These are phyloP conservation scores for Rutilus rutilus DNA, from an alignment of 2,113 vertebrate genomes.

Conservation along the genomic window DNA sequence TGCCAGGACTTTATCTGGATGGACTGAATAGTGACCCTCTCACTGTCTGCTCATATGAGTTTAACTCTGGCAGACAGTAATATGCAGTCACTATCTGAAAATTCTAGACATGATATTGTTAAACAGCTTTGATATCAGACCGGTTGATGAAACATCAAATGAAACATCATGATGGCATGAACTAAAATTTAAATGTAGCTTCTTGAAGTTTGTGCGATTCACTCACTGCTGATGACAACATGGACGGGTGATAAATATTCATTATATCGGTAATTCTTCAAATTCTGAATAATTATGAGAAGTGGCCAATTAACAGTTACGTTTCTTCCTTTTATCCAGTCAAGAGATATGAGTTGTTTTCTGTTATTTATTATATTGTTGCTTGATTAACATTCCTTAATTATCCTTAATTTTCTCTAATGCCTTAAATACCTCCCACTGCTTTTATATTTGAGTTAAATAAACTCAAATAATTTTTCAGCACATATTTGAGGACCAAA, in stretches of 20 bases:
- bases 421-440: neutral
- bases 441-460: no score
- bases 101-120: neutral
- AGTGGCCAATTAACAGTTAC: neutral
- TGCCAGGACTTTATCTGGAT: constrained; percentile 49
- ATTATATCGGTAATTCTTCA: neutral
- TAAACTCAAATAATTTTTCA: neutral
- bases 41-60: constrained; percentile 37
- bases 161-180: neutral
- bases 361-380: neutral
- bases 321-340: neutral
- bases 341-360: neutral
- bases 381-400: neutral
- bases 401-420: neutral
- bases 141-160: neutral
- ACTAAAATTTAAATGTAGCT: neutral
- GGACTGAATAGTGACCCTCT: constrained; percentile 45
- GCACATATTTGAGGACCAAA: neutral
- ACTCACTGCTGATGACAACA: neutral
- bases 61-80: neutral
- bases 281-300: neutral
- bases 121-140: neutral
- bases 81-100: neutral
- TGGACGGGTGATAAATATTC: neutral
- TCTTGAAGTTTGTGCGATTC: neutral